Evolutionary conservation across 2,797 vertebrate species (phyloP), one percentile per base, ranked within the genome.

Genomic region (Phataginus tetradactyla): DNA sequence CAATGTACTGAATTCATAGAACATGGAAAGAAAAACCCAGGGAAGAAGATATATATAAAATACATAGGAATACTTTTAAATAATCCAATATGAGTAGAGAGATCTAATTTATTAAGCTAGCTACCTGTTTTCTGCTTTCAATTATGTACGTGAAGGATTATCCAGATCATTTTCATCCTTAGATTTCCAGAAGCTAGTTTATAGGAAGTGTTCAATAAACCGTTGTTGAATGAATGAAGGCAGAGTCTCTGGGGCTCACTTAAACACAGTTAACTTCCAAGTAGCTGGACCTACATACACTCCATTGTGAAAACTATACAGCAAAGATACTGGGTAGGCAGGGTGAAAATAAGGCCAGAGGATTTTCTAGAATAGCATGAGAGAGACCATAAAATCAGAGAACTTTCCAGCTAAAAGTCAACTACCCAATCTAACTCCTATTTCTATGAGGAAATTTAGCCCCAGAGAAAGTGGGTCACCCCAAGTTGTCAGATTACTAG

Each of bases 371-470:
- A 93, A 66, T 8, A 83, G 3, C 13, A n/a, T 10, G 7, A 84
- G 27, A 69, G 29, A 53, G 5, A 87, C 27, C n/a, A 45, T 2
- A 90, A 23, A 59, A 34, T 27, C 42, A 61, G 61, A 86, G 55
- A 83, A 72, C 18, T 45, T 87, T 39, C 61, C 49, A 92, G 21
- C 39, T 42, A 51, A 49, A 88, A 96, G 45, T 74, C 77, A 85
- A 68, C 37, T 29, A 42, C 4, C 25, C 39, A 59, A 32, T 25
- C n/a, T 83, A 57, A 68, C 53, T 49, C 12, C 2, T 81, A 18
- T 86, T 90, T 87, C 66, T 80, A 10, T 59, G 17, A 87, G 75
- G 75, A 97, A 92, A 90, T 55, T 68, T 42, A 91, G 49, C 72
- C 42, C 23, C 29, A 21, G 32, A 91, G 64, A 97, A 69, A 63